Percentiles rank a stretch among this genome's conserved stretches.
Conservation (phyloP, 2,888 invertebrate genomes). For the Dryocosmus kuriphilus region DNA sequence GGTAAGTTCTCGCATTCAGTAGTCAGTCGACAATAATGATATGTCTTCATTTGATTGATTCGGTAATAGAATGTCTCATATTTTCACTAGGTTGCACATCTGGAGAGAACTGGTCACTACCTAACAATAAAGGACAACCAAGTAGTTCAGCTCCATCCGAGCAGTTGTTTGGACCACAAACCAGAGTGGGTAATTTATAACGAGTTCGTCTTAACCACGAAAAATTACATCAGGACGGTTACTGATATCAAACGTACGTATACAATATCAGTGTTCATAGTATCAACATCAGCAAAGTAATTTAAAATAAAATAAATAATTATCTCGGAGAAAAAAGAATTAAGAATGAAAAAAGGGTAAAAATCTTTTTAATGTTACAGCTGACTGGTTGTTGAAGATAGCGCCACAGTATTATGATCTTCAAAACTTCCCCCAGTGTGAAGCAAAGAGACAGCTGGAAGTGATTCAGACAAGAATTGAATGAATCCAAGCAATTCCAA, state of each 20-base stretch:
- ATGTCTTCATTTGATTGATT: not conserved
- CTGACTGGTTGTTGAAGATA: constrained; percentile 95
- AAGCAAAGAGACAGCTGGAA: constrained; percentile 95
- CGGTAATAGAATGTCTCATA: not conserved
- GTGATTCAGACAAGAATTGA: constrained; percentile 91
- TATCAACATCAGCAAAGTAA: too few relatives aligned
- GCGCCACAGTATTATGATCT: constrained; percentile 99
- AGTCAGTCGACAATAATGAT: not conserved
- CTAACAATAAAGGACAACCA: constrained; percentile 99
- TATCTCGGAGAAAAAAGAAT: too few relatives aligned
- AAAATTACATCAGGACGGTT: constrained; percentile 99
- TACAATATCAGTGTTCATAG: not conserved
- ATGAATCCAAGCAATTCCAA: constrained; percentile 91
- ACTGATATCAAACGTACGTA: constrained; percentile 98
- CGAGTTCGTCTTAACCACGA: constrained; percentile 99
- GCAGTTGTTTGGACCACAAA: constrained; percentile 99
- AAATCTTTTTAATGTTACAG: constrained; percentile 81
- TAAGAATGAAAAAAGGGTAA: too few relatives aligned
- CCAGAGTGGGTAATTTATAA: constrained; percentile 99
- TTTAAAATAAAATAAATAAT: too few relatives aligned
- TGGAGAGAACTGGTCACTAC: constrained; percentile 98
- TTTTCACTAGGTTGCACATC: constrained; percentile 89
- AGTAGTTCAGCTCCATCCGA: constrained; percentile 98
- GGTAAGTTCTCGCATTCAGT: constrained; percentile 79
- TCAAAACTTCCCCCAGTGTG: constrained; percentile 98